These are phyloP conservation scores for Elaphurus davidianus DNA, from an alignment of 2,113 vertebrate genomes.

Conservation along the genomic window DNA sequence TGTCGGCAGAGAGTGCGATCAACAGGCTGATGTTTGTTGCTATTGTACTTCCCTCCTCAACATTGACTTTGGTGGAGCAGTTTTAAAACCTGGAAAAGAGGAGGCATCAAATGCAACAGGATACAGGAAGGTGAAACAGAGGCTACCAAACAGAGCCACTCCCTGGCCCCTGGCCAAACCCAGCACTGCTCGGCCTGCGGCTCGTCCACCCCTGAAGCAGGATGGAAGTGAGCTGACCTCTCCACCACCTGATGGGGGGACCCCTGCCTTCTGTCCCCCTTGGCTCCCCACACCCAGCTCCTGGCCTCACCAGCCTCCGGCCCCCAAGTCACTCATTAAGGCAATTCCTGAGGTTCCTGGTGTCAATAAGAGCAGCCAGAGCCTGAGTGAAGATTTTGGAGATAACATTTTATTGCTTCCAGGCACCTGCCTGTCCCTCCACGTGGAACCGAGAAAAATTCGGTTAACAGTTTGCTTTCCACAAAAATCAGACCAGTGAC, in stretches of 20 bases:
- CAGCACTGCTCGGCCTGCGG: background rate
- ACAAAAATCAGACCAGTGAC: background rate
- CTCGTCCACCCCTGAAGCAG: accelerated
- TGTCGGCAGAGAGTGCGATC: background rate
- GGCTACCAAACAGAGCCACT: background rate
- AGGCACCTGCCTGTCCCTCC: background rate
- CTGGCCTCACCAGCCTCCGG: background rate
- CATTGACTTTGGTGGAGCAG: background rate
- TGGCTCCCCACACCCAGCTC: background rate
- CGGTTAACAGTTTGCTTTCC: background rate
- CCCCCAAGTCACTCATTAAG: background rate
- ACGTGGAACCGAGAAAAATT: background rate
- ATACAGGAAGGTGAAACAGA: background rate
- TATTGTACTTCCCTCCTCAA: background rate
- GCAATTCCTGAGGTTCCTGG: background rate
- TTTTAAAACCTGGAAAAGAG: background rate
- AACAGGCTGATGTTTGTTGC: background rate
- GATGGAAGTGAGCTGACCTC: background rate
- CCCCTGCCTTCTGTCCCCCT: background rate
- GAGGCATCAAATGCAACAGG: background rate
- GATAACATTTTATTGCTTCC: slow-evolving; percentile 3
- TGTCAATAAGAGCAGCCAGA: background rate
- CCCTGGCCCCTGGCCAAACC: background rate
- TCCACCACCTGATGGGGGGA: background rate
- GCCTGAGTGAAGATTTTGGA: background rate